These are phyloP conservation scores for Yponomeuta plumbellus DNA, from an alignment of 2,888 invertebrate genomes.

Conservation along the genomic window DNA sequence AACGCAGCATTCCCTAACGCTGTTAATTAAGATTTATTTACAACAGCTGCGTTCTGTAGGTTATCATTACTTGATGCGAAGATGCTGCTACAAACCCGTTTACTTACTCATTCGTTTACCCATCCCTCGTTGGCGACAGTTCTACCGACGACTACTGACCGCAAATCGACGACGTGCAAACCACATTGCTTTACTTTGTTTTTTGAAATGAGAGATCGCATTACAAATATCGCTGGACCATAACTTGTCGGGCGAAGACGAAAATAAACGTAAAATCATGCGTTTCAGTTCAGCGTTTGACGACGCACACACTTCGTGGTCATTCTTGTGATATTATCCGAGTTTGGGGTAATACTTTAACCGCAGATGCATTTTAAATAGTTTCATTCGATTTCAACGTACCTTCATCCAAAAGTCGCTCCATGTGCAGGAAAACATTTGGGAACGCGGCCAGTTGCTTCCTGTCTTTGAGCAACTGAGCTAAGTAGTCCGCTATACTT, in stretches of 20 bases:
- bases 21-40: slow-evolving; percentile 44
- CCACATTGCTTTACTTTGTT: slow-evolving; percentile 66
- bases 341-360: slow-evolving; percentile 40
- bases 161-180: slow-evolving; percentile 54
- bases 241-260: slow-evolving; percentile 74
- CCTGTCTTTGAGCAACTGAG: slow-evolving; percentile 99
- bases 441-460: slow-evolving; percentile 99
- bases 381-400: slow-evolving; percentile 55
- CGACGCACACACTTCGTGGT: slow-evolving; percentile 71
- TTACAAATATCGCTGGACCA: slow-evolving; percentile 75
- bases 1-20: slow-evolving; percentile 35
- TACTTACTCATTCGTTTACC: slow-evolving; percentile 62
- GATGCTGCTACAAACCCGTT: slow-evolving; percentile 53
- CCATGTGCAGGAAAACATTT: slow-evolving; percentile 99
- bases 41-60: slow-evolving; percentile 49
- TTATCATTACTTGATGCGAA: slow-evolving; percentile 21
- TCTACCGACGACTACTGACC: slow-evolving; percentile 56
- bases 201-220: slow-evolving; percentile 69
- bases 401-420: slow-evolving; percentile 99
- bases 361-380: slow-evolving; percentile 45
- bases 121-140: slow-evolving; percentile 61
- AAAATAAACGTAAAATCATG: slow-evolving; percentile 76
- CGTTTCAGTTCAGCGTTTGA: slow-evolving; percentile 70
- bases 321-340: slow-evolving; percentile 56
- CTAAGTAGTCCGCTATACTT: slow-evolving; percentile 99